A percentile compares a stretch with the other conserved stretches of the same genome.
Conservation (phyloP, 1,140 invertebrate genomes). For the Mamestra configurata region DNA sequence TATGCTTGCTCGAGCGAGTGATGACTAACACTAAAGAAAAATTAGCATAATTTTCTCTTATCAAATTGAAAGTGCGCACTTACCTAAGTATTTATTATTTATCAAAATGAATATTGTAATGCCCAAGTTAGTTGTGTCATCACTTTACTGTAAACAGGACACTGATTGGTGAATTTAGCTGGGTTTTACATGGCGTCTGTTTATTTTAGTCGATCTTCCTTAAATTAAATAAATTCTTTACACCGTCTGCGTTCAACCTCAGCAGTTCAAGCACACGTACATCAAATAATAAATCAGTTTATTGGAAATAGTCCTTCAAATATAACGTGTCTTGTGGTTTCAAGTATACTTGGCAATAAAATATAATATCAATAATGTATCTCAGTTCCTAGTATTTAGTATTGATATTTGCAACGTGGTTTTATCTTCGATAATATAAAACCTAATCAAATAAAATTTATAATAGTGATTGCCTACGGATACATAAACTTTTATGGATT, state of each 20-base stretch:
- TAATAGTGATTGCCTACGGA: slow-evolving; percentile 1
- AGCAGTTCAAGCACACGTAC: slow-evolving; percentile 1
- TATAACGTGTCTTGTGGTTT: slow-evolving; percentile 39
- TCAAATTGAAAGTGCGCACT: not conserved
- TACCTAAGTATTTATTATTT: not conserved
- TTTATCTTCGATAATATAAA: slow-evolving; percentile 16
- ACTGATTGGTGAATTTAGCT: not conserved
- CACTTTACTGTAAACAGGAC: slow-evolving; percentile 5
- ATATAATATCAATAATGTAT: not conserved
- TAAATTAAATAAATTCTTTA: slow-evolving; percentile 32
- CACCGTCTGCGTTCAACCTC: not conserved
- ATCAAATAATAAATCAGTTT: slow-evolving; percentile 33
- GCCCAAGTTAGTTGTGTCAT: not conserved
- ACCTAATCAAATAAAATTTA: slow-evolving; percentile 27
- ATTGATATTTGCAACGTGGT: not conserved
- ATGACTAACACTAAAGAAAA: not conserved
- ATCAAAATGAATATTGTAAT: not conserved
- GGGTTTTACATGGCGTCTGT: slow-evolving; percentile 6
- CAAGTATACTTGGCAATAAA: slow-evolving; percentile 20
- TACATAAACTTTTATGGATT: slow-evolving; percentile 27
- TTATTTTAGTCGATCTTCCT: slow-evolving; percentile 23
- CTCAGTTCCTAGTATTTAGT: not conserved
- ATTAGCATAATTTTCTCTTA: not conserved
- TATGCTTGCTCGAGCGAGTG: no score
- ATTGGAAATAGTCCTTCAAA: slow-evolving; percentile 42